Base-by-base conservation (phyloP, 2,797 vertebrate genomes). In the Sebastes kiyomatsui region DNA sequence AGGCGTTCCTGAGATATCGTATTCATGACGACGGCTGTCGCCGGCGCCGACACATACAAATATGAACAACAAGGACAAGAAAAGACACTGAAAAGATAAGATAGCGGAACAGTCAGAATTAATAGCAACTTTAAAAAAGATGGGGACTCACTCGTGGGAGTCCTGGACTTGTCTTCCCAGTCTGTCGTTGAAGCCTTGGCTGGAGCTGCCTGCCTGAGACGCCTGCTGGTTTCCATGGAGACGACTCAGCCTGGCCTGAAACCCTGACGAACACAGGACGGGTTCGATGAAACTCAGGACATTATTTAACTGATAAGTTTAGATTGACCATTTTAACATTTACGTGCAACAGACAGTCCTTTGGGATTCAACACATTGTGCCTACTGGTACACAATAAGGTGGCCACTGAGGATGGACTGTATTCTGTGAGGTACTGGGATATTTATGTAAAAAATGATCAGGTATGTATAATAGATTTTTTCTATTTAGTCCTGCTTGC, bases 171-270 rank as follows among this genome's bases (percentile, higher is more conserved):
- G 95, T 83, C 97, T 95, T 67, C 95, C 93, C 12, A 97, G 93
- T 89, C 97, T 96, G 86, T 98, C 97, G 64, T 90, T 96, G 85
- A 94, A 87, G 1, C 95, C 95, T 12, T 96, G 93, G 72, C 95
- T 94, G 74, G 93, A 79, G 73, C 93, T 88, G 74, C 96, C 91
- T 1, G 78, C 87, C 46, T 92, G 91, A 38, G 90, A 86, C 1
- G 62, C 79, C 80, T 87, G 91, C 80, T 88, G 92, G 89, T 90
- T 96, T 84, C 96, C 96, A 83, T 97, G 97, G 86, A 98, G 96
- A 81, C 96, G 97, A 80, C 93, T 97, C 83, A 99, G 94, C 87
- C 97, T 95, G 66, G 96, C 96, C 91, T 99, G 98, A 87, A 99
- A 99, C 79, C 97, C 98, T 99, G 75, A 68, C 10, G 70, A 67